Evolutionary conservation across 2,888 invertebrate species (phyloP), one percentile per base, ranked within the genome.

Genomic region (Idaea dimidiata): DNA sequence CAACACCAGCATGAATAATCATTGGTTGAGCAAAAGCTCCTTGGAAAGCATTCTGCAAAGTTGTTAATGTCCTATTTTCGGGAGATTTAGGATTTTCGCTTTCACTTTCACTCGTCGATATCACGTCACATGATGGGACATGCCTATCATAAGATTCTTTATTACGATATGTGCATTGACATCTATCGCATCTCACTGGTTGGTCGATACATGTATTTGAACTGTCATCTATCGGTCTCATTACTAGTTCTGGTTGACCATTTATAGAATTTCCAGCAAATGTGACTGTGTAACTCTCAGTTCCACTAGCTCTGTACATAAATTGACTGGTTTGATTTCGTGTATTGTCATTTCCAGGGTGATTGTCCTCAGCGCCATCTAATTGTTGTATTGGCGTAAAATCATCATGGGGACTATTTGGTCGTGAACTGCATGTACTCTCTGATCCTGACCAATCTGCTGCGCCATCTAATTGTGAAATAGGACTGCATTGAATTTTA

Each of bases 91-190:
- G 92, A 74, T 94, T 94, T 74, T 97, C 97, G 31, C 96, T 96
- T 77, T 97, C 97, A 78, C 96, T 96, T 83, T 97, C 97, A 79
- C 96, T 97, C 0, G 96, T 96, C 24, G 95, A 94, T 87, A 96
- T 94, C 80, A 95, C 94, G 74, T 97, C 97, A 79, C 97, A 97
- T 24, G 94, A 94, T 8, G 94, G 93, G 66, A 97, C 88, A 80
- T 97, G 97, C 57, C 97, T 93, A 75, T 96, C 95, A 77, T 96
- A 97, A 61, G 97, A 97, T 65, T 96, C 95, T 68, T 95, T 95
- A 59, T 97, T 97, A 75, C 97, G 93, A 78, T 97, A 97, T 1
- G 97, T 97, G 78, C 97, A 96, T 75, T 97, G 97, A 80, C 98
- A 98, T 68, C 96, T 94, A 72, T 96, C 95, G 84, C 98, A 98